phyloP scores from a whole-genome alignment of 2,797 vertebrate genomes.

The Melanotaenia parkinsoni region DNA sequence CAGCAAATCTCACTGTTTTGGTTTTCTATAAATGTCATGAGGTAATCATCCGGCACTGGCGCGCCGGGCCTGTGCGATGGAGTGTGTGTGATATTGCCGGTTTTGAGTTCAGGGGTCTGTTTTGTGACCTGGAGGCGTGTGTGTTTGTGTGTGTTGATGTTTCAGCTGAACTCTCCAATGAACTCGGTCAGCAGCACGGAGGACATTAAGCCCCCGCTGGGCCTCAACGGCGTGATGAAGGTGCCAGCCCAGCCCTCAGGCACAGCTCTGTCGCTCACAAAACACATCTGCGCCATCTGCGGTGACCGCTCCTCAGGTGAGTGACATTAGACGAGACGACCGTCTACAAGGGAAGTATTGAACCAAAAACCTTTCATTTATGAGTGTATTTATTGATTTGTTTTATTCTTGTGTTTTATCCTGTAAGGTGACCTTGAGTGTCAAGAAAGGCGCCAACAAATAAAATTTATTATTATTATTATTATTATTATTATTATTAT shows the following conservation, averaged over 20 bases:
- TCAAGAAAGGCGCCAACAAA: too few species aligned
- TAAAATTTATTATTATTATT: too few species aligned
- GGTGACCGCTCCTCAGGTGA: conserved; percentile 98
- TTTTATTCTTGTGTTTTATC: too few species aligned
- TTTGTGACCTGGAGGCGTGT: conserved; percentile 68
- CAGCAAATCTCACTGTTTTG: conserved; percentile 11
- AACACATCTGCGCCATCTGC: conserved; percentile 99
- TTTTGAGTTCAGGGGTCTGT: conserved; percentile 33
- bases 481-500: too few species aligned
- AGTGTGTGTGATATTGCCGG: background rate
- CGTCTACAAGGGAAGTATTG: background rate
- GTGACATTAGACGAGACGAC: conserved; percentile 21
- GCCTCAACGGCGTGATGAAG: conserved; percentile 97
- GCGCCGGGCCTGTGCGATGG: conserved; percentile 8
- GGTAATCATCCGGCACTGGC: background rate
- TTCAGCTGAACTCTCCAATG: conserved; percentile 97
- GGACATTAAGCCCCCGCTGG: conserved; percentile 97
- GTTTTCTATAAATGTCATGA: conserved; percentile 20
- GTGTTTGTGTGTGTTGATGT: conserved; percentile 79
- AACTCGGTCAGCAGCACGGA: conserved; percentile 97
- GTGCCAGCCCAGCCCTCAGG: conserved; percentile 92
- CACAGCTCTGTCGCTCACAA: conserved; percentile 91
- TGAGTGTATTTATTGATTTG: too few species aligned
- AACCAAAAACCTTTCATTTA: background rate
- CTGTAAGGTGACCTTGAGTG: too few species aligned